phyloP scores from a whole-genome alignment of 2,888 invertebrate genomes.

The Eristalinus aeneus region DNA sequence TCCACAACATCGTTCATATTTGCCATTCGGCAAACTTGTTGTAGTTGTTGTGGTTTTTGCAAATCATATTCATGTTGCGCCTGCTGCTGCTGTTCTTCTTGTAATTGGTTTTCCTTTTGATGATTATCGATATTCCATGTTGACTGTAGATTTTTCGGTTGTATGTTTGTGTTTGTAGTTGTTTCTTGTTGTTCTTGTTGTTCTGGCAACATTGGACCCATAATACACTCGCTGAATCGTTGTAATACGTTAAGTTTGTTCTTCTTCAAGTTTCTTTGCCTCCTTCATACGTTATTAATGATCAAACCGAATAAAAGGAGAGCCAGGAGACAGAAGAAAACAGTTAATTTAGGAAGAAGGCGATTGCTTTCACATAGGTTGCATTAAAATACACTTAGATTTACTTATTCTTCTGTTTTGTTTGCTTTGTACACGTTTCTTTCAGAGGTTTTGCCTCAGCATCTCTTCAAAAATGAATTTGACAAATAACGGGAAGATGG shows the following conservation, averaged over 20 bases:
- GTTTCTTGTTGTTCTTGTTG: conserved; percentile 60
- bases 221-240: conserved; percentile 72
- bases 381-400: conserved; percentile 19
- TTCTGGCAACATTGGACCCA: conserved; percentile 74
- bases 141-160: conserved; percentile 39
- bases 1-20: conserved; percentile 35
- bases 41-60: conserved; percentile 15
- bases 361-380: conserved; percentile 27
- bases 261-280: not conserved
- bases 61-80: not conserved
- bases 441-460: not conserved
- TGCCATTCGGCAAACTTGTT: conserved; percentile 24
- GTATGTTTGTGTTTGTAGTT: conserved; percentile 17
- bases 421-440: not conserved
- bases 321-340: not conserved
- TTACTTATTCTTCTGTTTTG: not conserved
- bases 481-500: not conserved
- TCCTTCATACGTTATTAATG: not conserved
- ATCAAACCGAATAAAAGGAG: not conserved
- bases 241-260: conserved; percentile 62
- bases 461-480: not conserved
- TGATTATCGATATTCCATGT: conserved; percentile 51
- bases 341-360: conserved; percentile 37
- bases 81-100: conserved; percentile 19
- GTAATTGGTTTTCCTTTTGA: conserved; percentile 5